These are phyloP conservation scores for Malaclemys terrapin DNA, from an alignment of 2,113 vertebrate species.

Conservation along the genomic window DNA sequence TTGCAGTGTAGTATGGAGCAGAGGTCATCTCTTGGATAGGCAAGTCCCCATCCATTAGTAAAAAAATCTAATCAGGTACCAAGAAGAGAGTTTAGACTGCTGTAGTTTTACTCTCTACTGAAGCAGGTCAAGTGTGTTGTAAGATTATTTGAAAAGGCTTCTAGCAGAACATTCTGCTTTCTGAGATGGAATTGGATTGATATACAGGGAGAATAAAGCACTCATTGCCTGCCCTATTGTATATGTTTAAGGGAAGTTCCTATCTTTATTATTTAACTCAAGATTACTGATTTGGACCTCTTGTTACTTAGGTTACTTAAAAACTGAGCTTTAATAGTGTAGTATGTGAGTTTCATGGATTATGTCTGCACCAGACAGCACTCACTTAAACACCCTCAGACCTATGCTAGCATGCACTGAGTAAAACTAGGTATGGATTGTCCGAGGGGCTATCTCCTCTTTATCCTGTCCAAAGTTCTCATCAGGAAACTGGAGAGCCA, in stretches of 20 bases:
- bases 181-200: neutral
- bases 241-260: neutral
- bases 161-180: neutral
- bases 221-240: neutral
- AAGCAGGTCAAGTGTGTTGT: neutral
- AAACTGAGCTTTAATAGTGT: neutral
- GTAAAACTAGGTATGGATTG: neutral
- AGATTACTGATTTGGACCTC: neutral
- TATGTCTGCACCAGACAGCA: neutral
- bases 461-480: neutral
- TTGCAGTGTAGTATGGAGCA: neutral
- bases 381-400: neutral
- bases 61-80: neutral
- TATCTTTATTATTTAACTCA: neutral
- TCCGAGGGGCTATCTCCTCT: neutral
- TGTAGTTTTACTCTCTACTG: neutral
- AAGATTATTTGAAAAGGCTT: neutral
- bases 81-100: neutral
- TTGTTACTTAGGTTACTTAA: neutral
- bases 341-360: neutral
- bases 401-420: neutral
- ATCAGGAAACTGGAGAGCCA: neutral
- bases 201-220: neutral
- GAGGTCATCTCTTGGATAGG: neutral
- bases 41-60: neutral